A percentile compares a stretch with the other conserved stretches of the same genome.
phyloP scores from a whole-genome alignment of 2,113 vertebrate species.

The Axis porcinus region DNA sequence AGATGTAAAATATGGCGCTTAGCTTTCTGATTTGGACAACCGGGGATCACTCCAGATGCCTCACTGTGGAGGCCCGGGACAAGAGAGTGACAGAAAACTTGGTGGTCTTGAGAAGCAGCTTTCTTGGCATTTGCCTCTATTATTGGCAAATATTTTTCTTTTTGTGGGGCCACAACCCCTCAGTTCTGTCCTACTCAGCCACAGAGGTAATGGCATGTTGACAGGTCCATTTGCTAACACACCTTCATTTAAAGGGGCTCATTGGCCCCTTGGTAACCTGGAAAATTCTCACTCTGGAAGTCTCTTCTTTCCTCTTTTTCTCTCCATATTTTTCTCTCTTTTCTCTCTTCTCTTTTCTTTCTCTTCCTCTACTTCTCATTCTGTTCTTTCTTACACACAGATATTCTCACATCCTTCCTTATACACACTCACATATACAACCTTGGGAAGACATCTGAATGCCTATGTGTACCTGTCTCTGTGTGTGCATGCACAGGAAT shows the following conservation, averaged over 20 bases:
- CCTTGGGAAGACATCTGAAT: not conserved
- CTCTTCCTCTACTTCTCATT: not conserved
- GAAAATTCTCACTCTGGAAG: not conserved
- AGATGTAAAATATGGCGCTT: not conserved
- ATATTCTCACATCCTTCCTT: not conserved
- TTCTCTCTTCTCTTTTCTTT: not conserved
- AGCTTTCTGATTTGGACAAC: not conserved
- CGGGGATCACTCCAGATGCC: not conserved
- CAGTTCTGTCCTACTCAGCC: not conserved
- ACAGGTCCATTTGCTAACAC: not conserved
- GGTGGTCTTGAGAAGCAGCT: not conserved
- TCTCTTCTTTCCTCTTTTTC: not conserved
- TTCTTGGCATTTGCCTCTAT: not conserved
- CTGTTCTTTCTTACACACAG: not conserved
- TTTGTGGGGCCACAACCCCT: not conserved
- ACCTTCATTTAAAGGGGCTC: not conserved
- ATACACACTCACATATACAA: not conserved
- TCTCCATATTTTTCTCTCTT: not conserved
- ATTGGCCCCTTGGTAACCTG: not conserved
- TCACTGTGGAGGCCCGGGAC: not conserved
- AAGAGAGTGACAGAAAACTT: not conserved
- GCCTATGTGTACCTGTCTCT: not conserved
- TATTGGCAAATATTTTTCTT: not conserved
- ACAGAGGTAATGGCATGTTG: not conserved
- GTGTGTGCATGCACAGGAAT: not conserved